A percentile compares a stretch with the other conserved stretches of the same genome.
phyloP scores from a whole-genome alignment of 2,888 invertebrate genomes.

The Phanerotoma sp. region DNA sequence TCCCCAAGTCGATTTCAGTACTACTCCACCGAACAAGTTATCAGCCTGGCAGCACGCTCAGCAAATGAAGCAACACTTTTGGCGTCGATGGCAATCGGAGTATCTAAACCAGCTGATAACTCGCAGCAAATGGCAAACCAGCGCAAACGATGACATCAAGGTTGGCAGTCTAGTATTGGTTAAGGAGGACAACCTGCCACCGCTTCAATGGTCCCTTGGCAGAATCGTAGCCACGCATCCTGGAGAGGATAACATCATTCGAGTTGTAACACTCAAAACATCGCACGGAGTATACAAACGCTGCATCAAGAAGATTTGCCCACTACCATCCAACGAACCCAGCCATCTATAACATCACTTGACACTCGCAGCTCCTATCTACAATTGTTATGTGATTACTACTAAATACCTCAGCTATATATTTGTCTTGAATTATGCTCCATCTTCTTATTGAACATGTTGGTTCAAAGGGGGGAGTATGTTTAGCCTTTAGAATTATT shows the following conservation, averaged over 20 bases:
- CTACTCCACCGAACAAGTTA: slow-evolving; percentile 6
- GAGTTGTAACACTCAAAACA: background rate
- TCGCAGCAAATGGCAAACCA: too few relatives aligned
- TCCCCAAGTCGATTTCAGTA: slow-evolving; percentile 3
- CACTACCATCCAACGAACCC: background rate
- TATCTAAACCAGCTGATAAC: slow-evolving; percentile 21
- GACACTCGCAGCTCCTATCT: too few relatives aligned
- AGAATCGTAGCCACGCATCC: background rate
- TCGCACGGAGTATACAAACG: background rate
- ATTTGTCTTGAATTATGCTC: too few relatives aligned
- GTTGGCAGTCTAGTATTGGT: too few relatives aligned
- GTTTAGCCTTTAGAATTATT: too few relatives aligned
- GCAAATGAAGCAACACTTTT: slow-evolving; percentile 19
- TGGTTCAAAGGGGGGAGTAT: background rate
- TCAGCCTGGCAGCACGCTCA: slow-evolving; percentile 24
- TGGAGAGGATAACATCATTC: background rate
- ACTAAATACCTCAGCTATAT: too few relatives aligned
- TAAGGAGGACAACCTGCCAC: background rate
- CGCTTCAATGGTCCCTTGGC: background rate
- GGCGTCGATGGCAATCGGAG: slow-evolving; percentile 20
- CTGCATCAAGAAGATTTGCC: background rate
- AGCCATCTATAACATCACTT: background rate
- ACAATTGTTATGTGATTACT: too few relatives aligned
- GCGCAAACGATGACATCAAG: too few relatives aligned
- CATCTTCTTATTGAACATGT: background rate